Base-by-base conservation (phyloP, 2,797 vertebrate species). In the Acomys russatus region DNA sequence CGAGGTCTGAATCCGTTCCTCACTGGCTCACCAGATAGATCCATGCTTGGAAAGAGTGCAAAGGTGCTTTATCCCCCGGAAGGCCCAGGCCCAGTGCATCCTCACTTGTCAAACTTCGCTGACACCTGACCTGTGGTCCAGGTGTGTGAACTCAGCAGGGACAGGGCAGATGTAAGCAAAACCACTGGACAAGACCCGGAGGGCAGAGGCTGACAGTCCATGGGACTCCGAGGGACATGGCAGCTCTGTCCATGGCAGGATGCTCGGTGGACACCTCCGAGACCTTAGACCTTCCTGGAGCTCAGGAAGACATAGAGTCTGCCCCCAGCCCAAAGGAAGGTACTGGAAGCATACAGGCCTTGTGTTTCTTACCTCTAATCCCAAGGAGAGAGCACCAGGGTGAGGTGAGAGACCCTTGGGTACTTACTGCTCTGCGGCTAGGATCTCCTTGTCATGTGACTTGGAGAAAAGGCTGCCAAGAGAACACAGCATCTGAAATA, bases 141-240 rank as follows among this genome's bases (percentile, higher is more conserved):
- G 56, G 44, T 12, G 12, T 4, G 11, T 49, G 66, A 73, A 23
- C 54, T 90, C 76, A 33, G 44, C 2, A 9, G 8, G 23, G 28
- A 79, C 73, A 15, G 23, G 6, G 23, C 25, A 86, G n/a, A 15
- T 11, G 15, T 61, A 86, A 23, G 8, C 6, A 54, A 80, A 23
- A 33, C 33, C n/a, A 23, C 11, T 25, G 64, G 49, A 20, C 4
- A 12, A 77, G 61, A 63, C 20, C 33, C 61, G 8, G 18, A 54
- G 61, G 49, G 7, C 0, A 7, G 28, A 44, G 20, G 10, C 28
- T 6, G n/a, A 7, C 0, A 51, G 17, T 12, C 5, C 18, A 1
- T 0, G 5, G 22, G 33, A 18, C 35, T 33, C 64, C 2, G 0
- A 33, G 20, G 63, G 22, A 30, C 35, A 2, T 2, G 4, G 18